Conservation (phyloP, 2,888 invertebrate species). For the Oconnorella tubifera region DNA sequence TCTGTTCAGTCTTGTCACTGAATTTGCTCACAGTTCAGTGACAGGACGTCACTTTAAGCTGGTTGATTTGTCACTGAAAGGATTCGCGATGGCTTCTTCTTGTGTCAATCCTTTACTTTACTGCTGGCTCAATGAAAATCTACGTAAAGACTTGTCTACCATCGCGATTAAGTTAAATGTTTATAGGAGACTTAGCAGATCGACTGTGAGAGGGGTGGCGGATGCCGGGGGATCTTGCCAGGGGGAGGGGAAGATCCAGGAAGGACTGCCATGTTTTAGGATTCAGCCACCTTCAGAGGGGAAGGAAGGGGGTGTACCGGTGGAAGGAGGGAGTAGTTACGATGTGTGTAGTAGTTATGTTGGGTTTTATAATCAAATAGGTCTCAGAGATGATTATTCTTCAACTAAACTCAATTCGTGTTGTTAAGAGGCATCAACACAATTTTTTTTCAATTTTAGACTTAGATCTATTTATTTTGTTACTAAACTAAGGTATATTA, state of each 20-base stretch:
- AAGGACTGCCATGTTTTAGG: conserved; percentile 3
- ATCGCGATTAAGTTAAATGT: conserved; percentile 28
- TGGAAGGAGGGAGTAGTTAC: too few relatives aligned
- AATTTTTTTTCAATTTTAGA: too few relatives aligned
- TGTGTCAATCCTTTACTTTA: conserved; percentile 55
- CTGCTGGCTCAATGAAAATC: conserved; percentile 55
- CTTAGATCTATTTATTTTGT: too few relatives aligned
- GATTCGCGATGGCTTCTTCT: conserved; percentile 53
- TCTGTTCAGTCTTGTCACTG: conserved; percentile 44
- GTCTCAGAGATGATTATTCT: too few relatives aligned
- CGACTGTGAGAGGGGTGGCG: neutral
- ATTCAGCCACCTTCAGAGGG: conserved; percentile 14
- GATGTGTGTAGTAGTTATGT: too few relatives aligned
- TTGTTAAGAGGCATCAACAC: too few relatives aligned
- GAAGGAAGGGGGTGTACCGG: neutral
- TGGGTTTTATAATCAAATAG: too few relatives aligned
- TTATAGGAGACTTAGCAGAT: neutral
- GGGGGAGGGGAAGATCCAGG: neutral
- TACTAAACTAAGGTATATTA: too few relatives aligned
- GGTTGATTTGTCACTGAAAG: conserved; percentile 47
- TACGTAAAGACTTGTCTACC: conserved; percentile 45
- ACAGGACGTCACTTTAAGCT: conserved; percentile 44
- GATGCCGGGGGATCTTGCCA: neutral
- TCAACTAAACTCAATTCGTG: too few relatives aligned
- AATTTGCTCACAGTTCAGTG: conserved; percentile 41